Base-by-base conservation (phyloP, 2,113 vertebrate species). In the Corythoichthys intestinalis region DNA sequence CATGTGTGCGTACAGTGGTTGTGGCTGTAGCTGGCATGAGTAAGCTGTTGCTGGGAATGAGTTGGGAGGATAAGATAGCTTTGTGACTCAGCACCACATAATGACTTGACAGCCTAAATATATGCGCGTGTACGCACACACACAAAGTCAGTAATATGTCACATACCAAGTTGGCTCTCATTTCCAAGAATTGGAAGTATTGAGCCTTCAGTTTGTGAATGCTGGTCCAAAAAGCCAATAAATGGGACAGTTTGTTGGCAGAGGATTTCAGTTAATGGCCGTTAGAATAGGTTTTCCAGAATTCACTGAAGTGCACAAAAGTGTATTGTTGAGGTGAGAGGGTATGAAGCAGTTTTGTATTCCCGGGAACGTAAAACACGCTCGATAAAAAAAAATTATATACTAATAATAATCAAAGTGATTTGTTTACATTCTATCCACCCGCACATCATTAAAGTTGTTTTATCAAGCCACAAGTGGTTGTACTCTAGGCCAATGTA, bases 21-120 rank as follows among this genome's bases (percentile, higher is more conserved):
- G 87, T 77, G 85, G 88, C 83, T 76, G 73, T 81, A 83, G 84
- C 86, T 89, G 87, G 87, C 82, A 78, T 91, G 87, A 89, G 83
- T 89, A 81, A 90, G 76, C 79, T 86, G 82, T 86, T 92, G 84
- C 88, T 92, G 90, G 90, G 89, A 91, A 92, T 83, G 78, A 84
- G 83, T 86, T 90, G 85, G 83, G 89, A 90, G 86, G 82, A 90
- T 86, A 79, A 44, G 81, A 90, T 85, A 80, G 81, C 81, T 80
- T 85, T 77, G 73, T 91, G 85, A 89, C 83, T 92, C 90, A 92
- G 90, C 87, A 87, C 85, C 86, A 87, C 86, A 80, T 88, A 85
- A 87, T 89, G 86, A 92, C 90, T 83, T 73, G 75, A 85, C 83
- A 79, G 85, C 84, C 81, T 73, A n/a, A 66, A 37, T 66, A 52